Base-by-base conservation (phyloP, 1,140 invertebrate species). In the Rhynchophorus ferrugineus region DNA sequence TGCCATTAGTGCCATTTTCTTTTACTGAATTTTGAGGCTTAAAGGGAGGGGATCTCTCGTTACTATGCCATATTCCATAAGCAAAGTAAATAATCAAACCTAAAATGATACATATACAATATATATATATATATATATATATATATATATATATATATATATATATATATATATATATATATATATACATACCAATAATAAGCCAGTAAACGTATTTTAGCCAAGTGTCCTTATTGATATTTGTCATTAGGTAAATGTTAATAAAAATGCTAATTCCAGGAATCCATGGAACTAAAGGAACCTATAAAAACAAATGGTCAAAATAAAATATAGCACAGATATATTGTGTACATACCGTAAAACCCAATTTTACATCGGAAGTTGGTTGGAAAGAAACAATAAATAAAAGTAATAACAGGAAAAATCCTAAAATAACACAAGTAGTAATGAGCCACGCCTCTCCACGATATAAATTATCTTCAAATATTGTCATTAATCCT, bases 231-330 rank as follows among this genome's bases (percentile, higher is more conserved):
- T 73, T 69, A 59, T 84, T 81, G 17, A 92, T 73, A 57, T 84
- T 84, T 45, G 87, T 70, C 85, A 91, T 91, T 9, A 92, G 72
- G 61, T 86, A 85, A 42, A 88, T 78, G 70, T 92, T 91, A 48
- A 88, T 79, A 24, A 89, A 73, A 59, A 91, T 84, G 61, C 85
- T 89, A 3, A 87, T 56, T 2, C 80, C 78, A 0, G 89, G 88
- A 49, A 91, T 64, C 70, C 85, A 79, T 8, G 89, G 89, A 9
- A 91, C 85, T 18, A 87, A 71, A 11, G 88, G 87, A 18, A 85
- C 86, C 80, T 87, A 71, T 22, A 74, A 75, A 22, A 19, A 43
- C 21, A 50, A 19, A 29, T 29, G 11, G 24, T 6, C 46, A 45
- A 13, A 9, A 20, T 20, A 9, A 2, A 8, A 41, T 13, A 36